These are phyloP conservation scores for Notothenia coriiceps DNA, from an alignment of 2,113 vertebrate genomes.

Conservation along the genomic window DNA sequence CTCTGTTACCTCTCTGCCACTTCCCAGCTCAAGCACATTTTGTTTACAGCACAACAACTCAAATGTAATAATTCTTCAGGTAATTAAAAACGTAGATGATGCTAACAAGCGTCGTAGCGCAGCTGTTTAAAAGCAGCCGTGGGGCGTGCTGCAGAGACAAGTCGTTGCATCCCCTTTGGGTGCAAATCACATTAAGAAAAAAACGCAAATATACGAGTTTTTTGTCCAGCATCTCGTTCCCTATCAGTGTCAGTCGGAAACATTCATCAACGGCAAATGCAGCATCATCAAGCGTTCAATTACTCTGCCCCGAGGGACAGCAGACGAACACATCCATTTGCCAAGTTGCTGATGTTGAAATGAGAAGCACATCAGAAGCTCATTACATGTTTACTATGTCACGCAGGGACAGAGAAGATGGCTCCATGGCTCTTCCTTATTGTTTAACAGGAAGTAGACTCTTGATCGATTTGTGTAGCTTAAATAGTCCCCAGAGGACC, in stretches of 20 bases:
- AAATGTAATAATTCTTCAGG: conserved; percentile 57
- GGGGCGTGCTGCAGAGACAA: conserved; percentile 68
- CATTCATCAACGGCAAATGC: conserved; percentile 74
- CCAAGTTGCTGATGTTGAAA: conserved; percentile 76
- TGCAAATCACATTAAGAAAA: conserved; percentile 64
- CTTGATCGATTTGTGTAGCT: conserved; percentile 70
- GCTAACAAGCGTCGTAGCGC: conserved; percentile 50
- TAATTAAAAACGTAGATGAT: conserved; percentile 59
- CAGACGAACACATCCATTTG: conserved; percentile 65
- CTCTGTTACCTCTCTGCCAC: conserved; percentile 65
- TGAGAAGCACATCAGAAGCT: conserved; percentile 65
- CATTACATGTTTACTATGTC: conserved; percentile 62
- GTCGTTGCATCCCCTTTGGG: conserved; percentile 62
- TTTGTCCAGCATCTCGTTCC: conserved; percentile 50
- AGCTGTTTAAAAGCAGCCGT: conserved; percentile 71
- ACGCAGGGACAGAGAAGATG: conserved; percentile 47
- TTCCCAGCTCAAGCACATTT: conserved; percentile 40
- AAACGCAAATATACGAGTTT: conserved; percentile 52
- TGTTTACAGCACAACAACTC: conserved; percentile 42
- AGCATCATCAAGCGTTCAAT: conserved; percentile 78
- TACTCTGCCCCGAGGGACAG: conserved; percentile 63
- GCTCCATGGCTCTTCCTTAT: conserved; percentile 69
- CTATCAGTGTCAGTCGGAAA: conserved; percentile 57
- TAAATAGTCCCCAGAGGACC: conserved; percentile 64
- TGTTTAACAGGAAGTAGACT: conserved; percentile 66